Evolutionary conservation across 2,113 vertebrate species (phyloP), one percentile per base, ranked within the genome.

Genomic region (Aldabrachelys gigantea): DNA sequence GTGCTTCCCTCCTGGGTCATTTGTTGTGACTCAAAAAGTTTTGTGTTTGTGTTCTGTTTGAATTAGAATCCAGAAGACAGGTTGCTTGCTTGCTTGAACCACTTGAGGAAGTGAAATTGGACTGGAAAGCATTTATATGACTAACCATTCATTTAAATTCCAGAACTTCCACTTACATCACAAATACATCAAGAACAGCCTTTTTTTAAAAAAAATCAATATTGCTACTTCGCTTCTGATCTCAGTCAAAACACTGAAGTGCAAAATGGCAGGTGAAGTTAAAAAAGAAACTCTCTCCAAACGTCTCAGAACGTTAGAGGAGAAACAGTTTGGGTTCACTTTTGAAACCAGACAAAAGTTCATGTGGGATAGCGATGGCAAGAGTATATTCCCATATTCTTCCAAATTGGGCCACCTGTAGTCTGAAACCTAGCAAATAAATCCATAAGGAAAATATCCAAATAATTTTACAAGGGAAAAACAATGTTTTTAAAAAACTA

Each of bases 91-190:
- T 50, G 50, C 72, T 10, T 49, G 38, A 80, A 72, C 53, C 59
- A 11, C 2, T 3, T 47, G 44, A 84, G 65, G 27, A 50, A 47
- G 6, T 44, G 27, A 6, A 53, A 44, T 10, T 8, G 16, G 2
- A 22, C 47, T 25, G 80, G 80, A 2, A 85, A 29, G 10, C 0
- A 22, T 91, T 17, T 6, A 8, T 78, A 83, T n/a, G 8, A 92
- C 16, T 44, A 76, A 2, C 21, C 31, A 78, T 47, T 69, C 47
- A 4, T 49, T 86, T 14, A 89, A 49, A 79, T 49, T 19, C 86
- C 25, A 80, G 4, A 0, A 1, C 9, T 92, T 82, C 2, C 3
- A 52, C n/a, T 82, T 47, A 72, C 35, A 72, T 14, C 10, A 17
- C 52, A 88, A 82, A 29, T 12, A 17, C 4, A 44, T 62, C 81